phyloP scores from a whole-genome alignment of 2,888 invertebrate genomes.

The Frankliniella intonsa region DNA sequence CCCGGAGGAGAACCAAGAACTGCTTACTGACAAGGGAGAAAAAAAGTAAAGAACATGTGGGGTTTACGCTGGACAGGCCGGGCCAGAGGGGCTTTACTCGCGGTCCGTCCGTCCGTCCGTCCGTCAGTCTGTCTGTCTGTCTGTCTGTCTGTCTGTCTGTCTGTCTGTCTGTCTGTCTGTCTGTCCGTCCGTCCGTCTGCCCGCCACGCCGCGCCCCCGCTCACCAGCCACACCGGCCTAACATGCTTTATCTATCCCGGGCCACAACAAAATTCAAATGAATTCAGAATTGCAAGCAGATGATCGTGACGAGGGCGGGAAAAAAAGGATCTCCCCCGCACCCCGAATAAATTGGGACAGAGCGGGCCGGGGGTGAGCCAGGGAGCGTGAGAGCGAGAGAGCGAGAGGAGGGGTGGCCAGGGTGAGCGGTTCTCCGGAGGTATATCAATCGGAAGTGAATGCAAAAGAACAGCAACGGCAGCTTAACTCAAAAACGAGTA shows the following conservation, averaged over 20 bases:
- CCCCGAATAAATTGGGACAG: neutral
- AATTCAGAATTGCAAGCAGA: conserved; percentile 25
- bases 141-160: too few relatives aligned
- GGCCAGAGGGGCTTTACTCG: too few relatives aligned
- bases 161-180: neutral
- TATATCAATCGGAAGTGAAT: too few relatives aligned
- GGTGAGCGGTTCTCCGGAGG: too few relatives aligned
- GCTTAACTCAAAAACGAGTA: too few relatives aligned
- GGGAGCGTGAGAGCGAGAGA: neutral
- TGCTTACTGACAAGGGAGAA: too few relatives aligned
- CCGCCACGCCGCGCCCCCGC: neutral
- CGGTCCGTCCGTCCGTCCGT: too few relatives aligned
- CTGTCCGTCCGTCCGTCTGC: neutral
- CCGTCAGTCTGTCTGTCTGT: too few relatives aligned
- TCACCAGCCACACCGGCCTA: neutral
- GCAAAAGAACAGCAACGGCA: too few relatives aligned
- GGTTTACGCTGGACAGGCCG: too few relatives aligned
- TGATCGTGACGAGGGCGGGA: neutral
- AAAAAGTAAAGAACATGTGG: too few relatives aligned
- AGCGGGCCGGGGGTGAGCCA: neutral
- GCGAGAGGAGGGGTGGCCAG: neutral
- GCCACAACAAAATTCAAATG: conserved; percentile 26
- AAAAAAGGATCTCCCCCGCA: neutral
- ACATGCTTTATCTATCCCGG: conserved; percentile 25
- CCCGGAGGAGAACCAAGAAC: too few relatives aligned